Evolutionary conservation across 1,140 invertebrate species (phyloP), one percentile per base, ranked within the genome.

Genomic region (Gonioctena quinquepunctata): DNA sequence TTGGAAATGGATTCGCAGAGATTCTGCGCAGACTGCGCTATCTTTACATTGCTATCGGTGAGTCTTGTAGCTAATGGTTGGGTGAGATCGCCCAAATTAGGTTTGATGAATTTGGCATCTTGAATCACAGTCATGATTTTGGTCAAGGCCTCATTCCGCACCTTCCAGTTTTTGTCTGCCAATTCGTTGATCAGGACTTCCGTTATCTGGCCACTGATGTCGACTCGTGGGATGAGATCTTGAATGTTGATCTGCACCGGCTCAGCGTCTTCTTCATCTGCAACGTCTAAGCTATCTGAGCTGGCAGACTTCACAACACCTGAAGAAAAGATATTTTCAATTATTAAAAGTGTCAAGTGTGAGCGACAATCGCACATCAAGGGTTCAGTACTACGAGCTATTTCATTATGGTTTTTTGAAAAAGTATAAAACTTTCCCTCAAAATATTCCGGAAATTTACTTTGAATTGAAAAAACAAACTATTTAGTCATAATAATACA

Each of bases 141-240:
- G 71, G 92, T 90, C 18, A 96, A 81, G 2, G 90, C 93, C 84
- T 96, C 94, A 74, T 90, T 92, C 60, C 94, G 88, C 61, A 90
- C 91, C 86, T 97, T 98, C 96, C 96, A 98, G 82, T 97, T 96
- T 84, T 97, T 98, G 83, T 98, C 96, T 23, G 88, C 86, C 67
- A 99, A 85, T 82, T 97, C 94, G 48, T 88, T 89, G 0, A 98
- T 82, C 0, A 98, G 82, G 0, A 88, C 81, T 67, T 94, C 92
- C 1, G 94, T 96, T 50, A 98, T 92, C 76, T 93, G 91, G n/a
- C 88, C 86, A 68, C 92, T 92, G 60, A 98, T 94, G 80, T 98
- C 96, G 8, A 91, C 89, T 28, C 94, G 84, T 6, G 93, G 88
- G 68, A 94, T 76, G 33, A 92, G 77, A 79, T 94, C 93, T 63